Evolutionary conservation across 2,113 vertebrate genomes (phyloP).

Genomic region (Cricetomys ansorgei): DNA sequence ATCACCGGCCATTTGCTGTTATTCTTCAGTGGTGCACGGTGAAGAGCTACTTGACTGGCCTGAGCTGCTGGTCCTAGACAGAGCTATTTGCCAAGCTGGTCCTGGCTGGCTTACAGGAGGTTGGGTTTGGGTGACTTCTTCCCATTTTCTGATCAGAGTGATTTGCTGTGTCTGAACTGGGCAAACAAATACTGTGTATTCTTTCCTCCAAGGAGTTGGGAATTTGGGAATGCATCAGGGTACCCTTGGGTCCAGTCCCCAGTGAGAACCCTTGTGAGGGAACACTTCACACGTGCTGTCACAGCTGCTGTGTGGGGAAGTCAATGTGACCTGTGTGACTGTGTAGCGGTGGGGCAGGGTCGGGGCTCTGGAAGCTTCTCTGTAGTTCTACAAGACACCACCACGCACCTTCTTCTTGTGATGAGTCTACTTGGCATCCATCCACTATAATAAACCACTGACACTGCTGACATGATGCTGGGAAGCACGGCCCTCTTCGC

Average conservation of each 20-base stretch:
- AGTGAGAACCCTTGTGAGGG: background rate
- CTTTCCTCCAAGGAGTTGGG: background rate
- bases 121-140: background rate
- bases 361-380: fast-evolving
- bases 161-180: background rate
- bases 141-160: background rate
- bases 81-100: background rate
- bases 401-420: background rate
- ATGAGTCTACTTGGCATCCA: too few relatives aligned
- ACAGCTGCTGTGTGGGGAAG: background rate
- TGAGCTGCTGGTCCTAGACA: background rate
- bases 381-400: fast-evolving
- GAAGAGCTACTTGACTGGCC: background rate
- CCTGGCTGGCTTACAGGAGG: background rate
- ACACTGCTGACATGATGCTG: background rate
- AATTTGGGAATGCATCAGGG: background rate
- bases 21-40: too few relatives aligned
- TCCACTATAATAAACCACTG: background rate
- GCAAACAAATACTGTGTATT: background rate
- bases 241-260: too few relatives aligned
- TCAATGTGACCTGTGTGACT: fast-evolving
- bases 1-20: background rate
- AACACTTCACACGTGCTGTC: background rate
- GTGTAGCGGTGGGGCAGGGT: fast-evolving
- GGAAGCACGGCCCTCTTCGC: background rate